Conservation (phyloP, 2,888 invertebrate species). For the Ormyrus thymus region DNA sequence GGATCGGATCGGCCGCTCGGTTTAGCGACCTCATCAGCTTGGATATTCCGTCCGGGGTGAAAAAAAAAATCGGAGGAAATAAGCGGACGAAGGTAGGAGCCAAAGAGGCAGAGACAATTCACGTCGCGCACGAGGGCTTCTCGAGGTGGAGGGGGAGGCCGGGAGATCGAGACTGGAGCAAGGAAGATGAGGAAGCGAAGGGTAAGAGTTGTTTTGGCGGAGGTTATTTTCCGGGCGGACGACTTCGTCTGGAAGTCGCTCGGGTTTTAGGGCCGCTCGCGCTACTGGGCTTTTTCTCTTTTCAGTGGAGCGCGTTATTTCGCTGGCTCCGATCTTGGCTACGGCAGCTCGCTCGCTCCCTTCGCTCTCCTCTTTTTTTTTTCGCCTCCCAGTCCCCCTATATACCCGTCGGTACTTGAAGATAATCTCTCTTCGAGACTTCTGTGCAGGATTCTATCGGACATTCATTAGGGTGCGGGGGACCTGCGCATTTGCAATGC, state of each 20-base stretch:
- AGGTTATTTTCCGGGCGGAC: slow-evolving; percentile 73
- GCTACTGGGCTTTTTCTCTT: slow-evolving; percentile 54
- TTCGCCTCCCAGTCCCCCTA: slow-evolving; percentile 4
- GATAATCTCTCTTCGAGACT: slow-evolving; percentile 53
- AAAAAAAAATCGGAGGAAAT: slow-evolving; percentile 11
- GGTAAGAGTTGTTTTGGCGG: slow-evolving; percentile 66
- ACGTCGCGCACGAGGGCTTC: neutral
- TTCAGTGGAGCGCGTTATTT: slow-evolving; percentile 46
- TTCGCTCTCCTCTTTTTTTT: neutral
- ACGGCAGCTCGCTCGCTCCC: neutral
- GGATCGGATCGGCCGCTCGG: neutral
- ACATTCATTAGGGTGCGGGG: slow-evolving; percentile 52
- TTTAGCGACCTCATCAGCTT: slow-evolving; percentile 9
- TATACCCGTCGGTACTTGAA: slow-evolving; percentile 26
- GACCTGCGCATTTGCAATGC: slow-evolving; percentile 45
- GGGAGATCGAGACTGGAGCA: slow-evolving; percentile 45
- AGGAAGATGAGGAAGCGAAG: slow-evolving; percentile 54
- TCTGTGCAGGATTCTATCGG: slow-evolving; percentile 49
- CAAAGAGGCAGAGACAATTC: slow-evolving; percentile 2
- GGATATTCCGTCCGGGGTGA: slow-evolving; percentile 2
- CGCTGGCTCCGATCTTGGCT: slow-evolving; percentile 30
- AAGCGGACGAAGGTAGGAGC: neutral
- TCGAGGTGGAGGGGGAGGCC: slow-evolving; percentile 2
- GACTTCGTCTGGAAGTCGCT: slow-evolving; percentile 59
- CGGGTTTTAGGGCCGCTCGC: slow-evolving; percentile 54